Conservation (phyloP, 2,113 vertebrate genomes). For the Oreamnos americanus region DNA sequence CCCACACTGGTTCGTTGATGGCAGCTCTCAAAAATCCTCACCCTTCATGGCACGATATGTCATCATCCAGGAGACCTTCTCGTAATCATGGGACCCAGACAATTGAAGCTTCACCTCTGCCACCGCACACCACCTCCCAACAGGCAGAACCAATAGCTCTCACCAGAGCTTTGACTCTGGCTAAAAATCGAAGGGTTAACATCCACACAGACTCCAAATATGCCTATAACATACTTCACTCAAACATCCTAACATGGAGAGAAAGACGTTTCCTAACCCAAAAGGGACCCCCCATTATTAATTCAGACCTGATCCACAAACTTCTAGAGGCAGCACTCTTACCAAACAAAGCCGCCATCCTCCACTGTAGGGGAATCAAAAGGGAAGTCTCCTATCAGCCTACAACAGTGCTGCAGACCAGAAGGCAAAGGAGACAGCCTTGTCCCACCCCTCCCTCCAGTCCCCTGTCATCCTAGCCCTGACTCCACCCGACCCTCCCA, state of each 20-base stretch:
- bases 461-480: not conserved
- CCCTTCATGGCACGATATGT: fast-evolving
- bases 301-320: not conserved
- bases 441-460: not conserved
- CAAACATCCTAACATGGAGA: not conserved
- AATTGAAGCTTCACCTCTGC: not conserved
- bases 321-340: not conserved
- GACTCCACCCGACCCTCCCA: not conserved
- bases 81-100: not conserved
- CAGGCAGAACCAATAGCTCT: not conserved
- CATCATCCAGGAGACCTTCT: not conserved
- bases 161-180: not conserved
- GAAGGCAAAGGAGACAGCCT: not conserved
- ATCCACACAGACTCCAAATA: not conserved
- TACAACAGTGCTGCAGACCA: not conserved
- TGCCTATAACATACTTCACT: not conserved
- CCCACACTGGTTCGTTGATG: not conserved
- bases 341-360: not conserved
- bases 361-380: not conserved
- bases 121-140: not conserved
- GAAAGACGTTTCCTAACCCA: not conserved
- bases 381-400: not conserved
- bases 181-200: not conserved
- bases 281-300: not conserved
- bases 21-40: not conserved